A percentile compares a stretch with the other conserved stretches of the same genome.
Conservation (phyloP, 1,140 invertebrate species). For the Microvelia longipes region DNA sequence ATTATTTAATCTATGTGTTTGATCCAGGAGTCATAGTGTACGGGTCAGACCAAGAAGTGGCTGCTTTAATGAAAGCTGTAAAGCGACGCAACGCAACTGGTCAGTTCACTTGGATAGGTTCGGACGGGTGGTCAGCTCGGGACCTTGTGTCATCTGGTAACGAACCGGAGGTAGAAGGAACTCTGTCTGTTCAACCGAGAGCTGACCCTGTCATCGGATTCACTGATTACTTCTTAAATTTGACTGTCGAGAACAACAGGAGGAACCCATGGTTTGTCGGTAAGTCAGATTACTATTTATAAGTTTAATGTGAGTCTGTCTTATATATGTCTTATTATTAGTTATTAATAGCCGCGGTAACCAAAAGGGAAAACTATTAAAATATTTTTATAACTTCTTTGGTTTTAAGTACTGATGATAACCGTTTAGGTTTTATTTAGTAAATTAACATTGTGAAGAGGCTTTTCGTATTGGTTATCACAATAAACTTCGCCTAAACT, state of each 20-base stretch:
- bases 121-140: slow-evolving; percentile 80
- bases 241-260: slow-evolving; percentile 71
- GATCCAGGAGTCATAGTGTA: slow-evolving; percentile 84
- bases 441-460: no score
- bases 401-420: no score
- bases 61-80: slow-evolving; percentile 81
- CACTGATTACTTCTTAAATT: slow-evolving; percentile 68
- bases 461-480: no score
- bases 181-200: slow-evolving; percentile 76
- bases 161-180: slow-evolving; percentile 70
- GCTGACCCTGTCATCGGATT: slow-evolving; percentile 75
- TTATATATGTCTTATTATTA: no score
- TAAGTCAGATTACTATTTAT: no score
- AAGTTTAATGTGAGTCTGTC: no score
- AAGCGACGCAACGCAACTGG: slow-evolving; percentile 73
- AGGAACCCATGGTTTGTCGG: slow-evolving; percentile 88
- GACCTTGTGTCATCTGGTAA: slow-evolving; percentile 75
- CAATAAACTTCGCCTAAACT: no score
- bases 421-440: no score
- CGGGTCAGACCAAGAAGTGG: slow-evolving; percentile 90
- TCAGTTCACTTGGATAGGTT: slow-evolving; percentile 85
- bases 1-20: no score
- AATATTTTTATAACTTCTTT: no score
- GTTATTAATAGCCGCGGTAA: no score
- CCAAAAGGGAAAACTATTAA: no score